Percentiles rank a stretch among this genome's conserved stretches.
phyloP scores from a whole-genome alignment of 1,140 invertebrate genomes.

The Anadara kagoshimensis region DNA sequence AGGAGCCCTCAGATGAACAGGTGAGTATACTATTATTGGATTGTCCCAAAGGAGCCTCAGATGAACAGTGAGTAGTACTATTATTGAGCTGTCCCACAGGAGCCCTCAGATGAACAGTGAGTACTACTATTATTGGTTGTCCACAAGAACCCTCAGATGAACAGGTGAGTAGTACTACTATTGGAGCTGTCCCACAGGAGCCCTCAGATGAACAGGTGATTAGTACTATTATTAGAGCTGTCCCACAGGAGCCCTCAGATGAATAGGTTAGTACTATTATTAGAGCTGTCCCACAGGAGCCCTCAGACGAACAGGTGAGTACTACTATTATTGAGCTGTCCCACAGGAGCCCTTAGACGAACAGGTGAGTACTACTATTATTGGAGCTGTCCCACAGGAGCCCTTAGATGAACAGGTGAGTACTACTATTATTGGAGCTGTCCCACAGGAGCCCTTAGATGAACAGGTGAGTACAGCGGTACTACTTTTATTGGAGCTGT shows the following conservation, averaged over 20 bases:
- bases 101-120: slow-evolving; percentile 69
- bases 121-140: slow-evolving; percentile 77
- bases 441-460: slow-evolving; percentile 72
- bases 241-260: slow-evolving; percentile 72
- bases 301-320: slow-evolving; percentile 66
- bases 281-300: slow-evolving; percentile 75
- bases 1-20: too few relatives aligned
- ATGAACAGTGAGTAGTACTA: slow-evolving; percentile 75
- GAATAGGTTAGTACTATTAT: slow-evolving; percentile 76
- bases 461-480: too few relatives aligned
- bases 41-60: too few relatives aligned
- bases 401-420: slow-evolving; percentile 67
- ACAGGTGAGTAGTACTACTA: slow-evolving; percentile 76
- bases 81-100: slow-evolving; percentile 76
- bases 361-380: slow-evolving; percentile 76
- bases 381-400: slow-evolving; percentile 76
- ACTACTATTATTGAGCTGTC: slow-evolving; percentile 76
- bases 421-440: slow-evolving; percentile 76
- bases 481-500: slow-evolving; percentile 77
- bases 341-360: slow-evolving; percentile 71
- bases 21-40: too few relatives aligned
- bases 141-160: slow-evolving; percentile 68
- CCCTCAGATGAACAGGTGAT: slow-evolving; percentile 67
- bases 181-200: slow-evolving; percentile 76
- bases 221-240: slow-evolving; percentile 76